Evolutionary conservation across 2,888 invertebrate species (phyloP), one percentile per base, ranked within the genome.

Genomic region (Plagiodera versicolora): DNA sequence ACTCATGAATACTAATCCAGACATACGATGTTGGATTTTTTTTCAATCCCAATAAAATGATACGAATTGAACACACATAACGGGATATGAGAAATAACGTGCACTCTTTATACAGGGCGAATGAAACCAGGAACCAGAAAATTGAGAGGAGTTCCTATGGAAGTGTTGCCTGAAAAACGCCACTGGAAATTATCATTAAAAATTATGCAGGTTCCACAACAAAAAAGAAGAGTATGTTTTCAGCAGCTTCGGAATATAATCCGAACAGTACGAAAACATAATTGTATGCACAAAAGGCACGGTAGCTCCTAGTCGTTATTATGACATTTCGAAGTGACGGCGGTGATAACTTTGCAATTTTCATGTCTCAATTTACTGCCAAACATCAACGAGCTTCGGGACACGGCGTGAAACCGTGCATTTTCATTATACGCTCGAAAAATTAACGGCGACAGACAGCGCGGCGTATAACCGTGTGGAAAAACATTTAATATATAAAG

Each of bases 311-410:
- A 14, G 39, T 39, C 39, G 39, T 39, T 39, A 39, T 39, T 39
- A 14, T 39, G 14, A 14, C 39, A 39, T 6, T 4, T 39, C 39
- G 3, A 39, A 39, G 39, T 39, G 39, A 14, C n/a, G 39, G 14
- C 14, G 39, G 39, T 39, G 14, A 39, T 39, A 39, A 39, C n/a
- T 39, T 39, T 39, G 39, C 8, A 39, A 39, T 10, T 39, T 39
- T 39, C 39, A 39, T 39, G 39, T 39, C 39, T 39, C 39, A 39
- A 39, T 39, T 39, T 39, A 39, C 39, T 39, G 39, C 39, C 39
- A 39, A 39, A 39, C 39, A 39, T 39, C 39, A 39, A 8, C 14
- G 39, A 14, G 14, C 14, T 32, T 10, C 32, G 11, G 10, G 14
- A 14, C 39, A 14, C 4, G 6, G 14, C 3, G 11, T 11, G 11